Evolutionary conservation across 2,888 invertebrate genomes (phyloP).

Genomic region (Neelides folsomi): DNA sequence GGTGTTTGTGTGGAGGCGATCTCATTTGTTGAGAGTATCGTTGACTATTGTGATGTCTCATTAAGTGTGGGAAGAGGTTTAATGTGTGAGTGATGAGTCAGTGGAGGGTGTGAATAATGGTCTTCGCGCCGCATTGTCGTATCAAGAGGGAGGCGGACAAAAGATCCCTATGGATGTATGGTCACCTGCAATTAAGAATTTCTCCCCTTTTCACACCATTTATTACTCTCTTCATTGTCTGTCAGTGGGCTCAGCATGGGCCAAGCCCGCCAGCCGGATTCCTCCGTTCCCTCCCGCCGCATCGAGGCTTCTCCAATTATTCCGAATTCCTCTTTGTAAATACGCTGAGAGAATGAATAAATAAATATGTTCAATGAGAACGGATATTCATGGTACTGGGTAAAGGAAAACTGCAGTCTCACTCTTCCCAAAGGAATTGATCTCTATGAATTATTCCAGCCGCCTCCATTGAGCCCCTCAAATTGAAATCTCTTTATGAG

Average conservation of each 20-base stretch:
- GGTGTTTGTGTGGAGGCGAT: no score
- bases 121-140: background rate
- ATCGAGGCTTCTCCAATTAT: background rate
- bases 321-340: no score
- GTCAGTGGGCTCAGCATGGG: conserved; percentile 19
- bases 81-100: conserved; percentile 1
- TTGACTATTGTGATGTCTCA: conserved; percentile 6
- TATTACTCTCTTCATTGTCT: conserved; percentile 17
- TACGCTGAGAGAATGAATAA: no score
- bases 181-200: conserved; percentile 20
- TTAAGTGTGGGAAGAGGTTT: conserved; percentile 7
- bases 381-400: no score
- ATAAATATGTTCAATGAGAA: no score
- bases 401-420: no score
- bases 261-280: background rate
- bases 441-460: no score
- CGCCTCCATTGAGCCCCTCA: no score
- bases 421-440: no score
- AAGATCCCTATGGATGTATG: conserved; percentile 5
- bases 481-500: no score
- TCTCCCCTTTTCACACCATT: conserved; percentile 19
- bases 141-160: conserved; percentile 2
- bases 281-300: background rate
- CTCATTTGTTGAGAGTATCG: no score
- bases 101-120: background rate